Conservation (phyloP, 2,888 invertebrate genomes). For the Dryobotodes eremita region DNA sequence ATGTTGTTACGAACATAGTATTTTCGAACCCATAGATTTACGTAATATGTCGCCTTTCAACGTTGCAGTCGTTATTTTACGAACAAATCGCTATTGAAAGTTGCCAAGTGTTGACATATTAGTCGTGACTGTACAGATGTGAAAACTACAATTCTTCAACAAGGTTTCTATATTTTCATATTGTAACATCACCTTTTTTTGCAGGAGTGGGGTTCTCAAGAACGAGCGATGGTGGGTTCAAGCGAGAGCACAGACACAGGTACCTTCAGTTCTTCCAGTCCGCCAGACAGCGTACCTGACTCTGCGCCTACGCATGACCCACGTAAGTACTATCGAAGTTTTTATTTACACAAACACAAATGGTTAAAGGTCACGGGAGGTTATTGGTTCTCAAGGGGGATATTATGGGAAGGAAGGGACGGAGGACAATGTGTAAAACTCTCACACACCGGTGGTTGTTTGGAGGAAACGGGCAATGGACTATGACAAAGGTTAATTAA, state of each 20-base stretch:
- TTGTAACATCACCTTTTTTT: not conserved
- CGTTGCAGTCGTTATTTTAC: too few species aligned
- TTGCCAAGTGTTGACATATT: too few species aligned
- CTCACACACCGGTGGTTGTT: not conserved
- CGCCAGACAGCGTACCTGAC: conserved; percentile 83
- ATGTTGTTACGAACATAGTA: too few species aligned
- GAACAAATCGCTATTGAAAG: too few species aligned
- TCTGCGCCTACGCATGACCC: conserved; percentile 63
- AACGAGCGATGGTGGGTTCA: conserved; percentile 88
- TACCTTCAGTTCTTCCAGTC: conserved; percentile 87
- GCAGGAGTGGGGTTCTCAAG: conserved; percentile 86
- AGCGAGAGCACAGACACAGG: conserved; percentile 87
- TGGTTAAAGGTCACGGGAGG: not conserved
- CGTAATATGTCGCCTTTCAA: too few species aligned
- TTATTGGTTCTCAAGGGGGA: too few species aligned
- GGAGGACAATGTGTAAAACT: too few species aligned
- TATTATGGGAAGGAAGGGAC: not conserved
- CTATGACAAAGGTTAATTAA: not conserved
- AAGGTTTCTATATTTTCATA: too few species aligned
- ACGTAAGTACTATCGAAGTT: conserved; percentile 66
- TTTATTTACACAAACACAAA: not conserved
- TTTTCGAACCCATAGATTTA: too few species aligned
- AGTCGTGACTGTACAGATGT: too few species aligned
- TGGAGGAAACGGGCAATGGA: not conserved
- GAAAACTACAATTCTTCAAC: too few species aligned